A percentile compares a stretch with the other conserved stretches of the same genome.
phyloP scores from a whole-genome alignment of 1,140 invertebrate species.

The Sycophaga agraensis region DNA sequence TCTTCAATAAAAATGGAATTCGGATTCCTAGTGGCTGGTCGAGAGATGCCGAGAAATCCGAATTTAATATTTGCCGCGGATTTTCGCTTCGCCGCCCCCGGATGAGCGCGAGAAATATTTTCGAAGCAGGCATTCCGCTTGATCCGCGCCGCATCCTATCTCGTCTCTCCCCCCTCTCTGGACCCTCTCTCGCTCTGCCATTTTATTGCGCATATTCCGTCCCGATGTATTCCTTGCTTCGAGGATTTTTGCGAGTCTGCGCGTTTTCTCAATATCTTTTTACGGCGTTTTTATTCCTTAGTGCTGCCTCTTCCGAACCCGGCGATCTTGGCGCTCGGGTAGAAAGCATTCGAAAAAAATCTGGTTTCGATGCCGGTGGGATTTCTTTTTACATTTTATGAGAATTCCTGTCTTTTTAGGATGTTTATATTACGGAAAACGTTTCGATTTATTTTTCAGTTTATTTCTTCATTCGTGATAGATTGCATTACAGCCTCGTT shows the following conservation, averaged over 20 bases:
- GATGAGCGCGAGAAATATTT: constrained; percentile 1
- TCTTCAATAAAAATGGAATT: too few relatives aligned
- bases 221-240: background rate
- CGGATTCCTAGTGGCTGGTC: too few relatives aligned
- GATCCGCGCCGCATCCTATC: background rate
- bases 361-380: constrained; percentile 19
- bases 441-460: background rate
- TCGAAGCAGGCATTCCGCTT: background rate
- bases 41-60: too few relatives aligned
- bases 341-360: constrained; percentile 23
- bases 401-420: constrained; percentile 21
- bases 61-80: constrained; percentile 13
- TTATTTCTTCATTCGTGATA: background rate
- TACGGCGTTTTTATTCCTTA: constrained; percentile 9
- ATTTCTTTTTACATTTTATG: constrained; percentile 26
- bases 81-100: background rate
- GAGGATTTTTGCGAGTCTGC: constrained; percentile 2
- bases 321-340: background rate
- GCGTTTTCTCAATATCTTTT: constrained; percentile 19
- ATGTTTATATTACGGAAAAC: constrained; percentile 8
- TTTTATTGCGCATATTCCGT: background rate
- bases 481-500: too few relatives aligned
- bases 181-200: too few relatives aligned
- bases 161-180: background rate
- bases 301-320: background rate